Conservation (phyloP, 2,888 invertebrate genomes). For the Eulithis testata region DNA sequence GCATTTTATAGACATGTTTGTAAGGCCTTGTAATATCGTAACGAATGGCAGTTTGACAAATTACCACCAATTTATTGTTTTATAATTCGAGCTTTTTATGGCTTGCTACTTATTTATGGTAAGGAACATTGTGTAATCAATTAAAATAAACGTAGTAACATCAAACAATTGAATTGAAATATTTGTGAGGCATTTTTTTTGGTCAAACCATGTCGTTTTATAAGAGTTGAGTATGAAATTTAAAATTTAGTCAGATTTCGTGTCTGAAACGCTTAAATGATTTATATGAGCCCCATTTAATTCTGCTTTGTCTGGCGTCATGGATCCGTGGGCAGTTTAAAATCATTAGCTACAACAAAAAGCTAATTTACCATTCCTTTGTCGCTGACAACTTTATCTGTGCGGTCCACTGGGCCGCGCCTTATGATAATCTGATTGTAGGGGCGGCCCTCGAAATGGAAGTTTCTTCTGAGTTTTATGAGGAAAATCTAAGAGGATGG, state of each 20-base stretch:
- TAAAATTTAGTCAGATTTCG: conserved; percentile 18
- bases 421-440: conserved; percentile 73
- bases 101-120: neutral
- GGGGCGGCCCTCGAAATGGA: conserved; percentile 46
- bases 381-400: conserved; percentile 76
- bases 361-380: conserved; percentile 63
- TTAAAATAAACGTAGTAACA: conserved; percentile 9
- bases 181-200: neutral
- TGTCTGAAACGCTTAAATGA: conserved; percentile 28
- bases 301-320: conserved; percentile 44
- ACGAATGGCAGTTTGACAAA: too few relatives aligned
- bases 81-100: neutral
- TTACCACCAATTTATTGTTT: neutral
- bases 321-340: conserved; percentile 58
- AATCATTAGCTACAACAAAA: conserved; percentile 63
- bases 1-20: too few relatives aligned
- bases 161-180: neutral
- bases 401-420: conserved; percentile 69
- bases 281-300: conserved; percentile 35
- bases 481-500: conserved; percentile 28
- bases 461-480: conserved; percentile 36
- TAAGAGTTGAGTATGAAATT: neutral
- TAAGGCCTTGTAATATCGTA: too few relatives aligned
- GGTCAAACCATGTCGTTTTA: neutral
- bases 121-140: conserved; percentile 3